A percentile compares a stretch with the other conserved stretches of the same genome.
These are phyloP conservation scores for Anthopleura xanthogrammica DNA, from an alignment of 92 coral and sea anemone genomes.

Conservation along the genomic window DNA sequence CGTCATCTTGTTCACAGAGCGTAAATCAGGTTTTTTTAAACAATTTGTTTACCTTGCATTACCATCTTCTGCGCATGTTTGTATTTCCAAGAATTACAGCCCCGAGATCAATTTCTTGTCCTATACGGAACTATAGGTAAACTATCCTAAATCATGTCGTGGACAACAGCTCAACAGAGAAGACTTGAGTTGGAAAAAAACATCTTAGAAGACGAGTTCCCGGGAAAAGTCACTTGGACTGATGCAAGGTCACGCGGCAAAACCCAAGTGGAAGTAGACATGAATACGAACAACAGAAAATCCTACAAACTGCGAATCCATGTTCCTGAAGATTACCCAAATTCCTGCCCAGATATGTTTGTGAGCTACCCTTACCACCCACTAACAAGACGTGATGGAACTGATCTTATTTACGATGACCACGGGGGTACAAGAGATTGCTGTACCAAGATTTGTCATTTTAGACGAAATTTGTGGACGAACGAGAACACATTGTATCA, in stretches of 20 bases:
- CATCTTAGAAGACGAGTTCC: constrained; percentile 44
- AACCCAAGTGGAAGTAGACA: constrained; percentile 60
- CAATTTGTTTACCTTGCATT: too few species aligned
- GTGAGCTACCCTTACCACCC: constrained; percentile 45
- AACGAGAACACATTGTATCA: constrained; percentile 14
- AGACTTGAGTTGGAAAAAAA: constrained; percentile 62
- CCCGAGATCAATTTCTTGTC: too few species aligned
- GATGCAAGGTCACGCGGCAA: constrained; percentile 53
- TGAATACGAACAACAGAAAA: constrained; percentile 55
- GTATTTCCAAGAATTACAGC: too few species aligned
- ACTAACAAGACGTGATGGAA: constrained; percentile 32
- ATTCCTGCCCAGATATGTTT: constrained; percentile 71
- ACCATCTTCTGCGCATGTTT: too few species aligned
- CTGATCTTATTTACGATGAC: not conserved
- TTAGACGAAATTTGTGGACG: constrained; percentile 56
- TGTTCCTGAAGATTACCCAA: constrained; percentile 71
- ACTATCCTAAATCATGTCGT: constrained; percentile 43
- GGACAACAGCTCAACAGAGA: constrained; percentile 53
- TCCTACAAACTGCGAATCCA: constrained; percentile 59
- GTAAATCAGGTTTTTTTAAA: too few species aligned
- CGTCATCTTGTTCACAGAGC: too few species aligned
- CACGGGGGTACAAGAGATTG: constrained; percentile 34
- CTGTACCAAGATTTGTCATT: constrained; percentile 68
- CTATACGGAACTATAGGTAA: too few species aligned
- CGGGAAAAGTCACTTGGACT: constrained; percentile 60